Evolutionary conservation across 2,797 vertebrate species (phyloP), one percentile per base, ranked within the genome.

Genomic region (Enteromius unitaeniatus): DNA sequence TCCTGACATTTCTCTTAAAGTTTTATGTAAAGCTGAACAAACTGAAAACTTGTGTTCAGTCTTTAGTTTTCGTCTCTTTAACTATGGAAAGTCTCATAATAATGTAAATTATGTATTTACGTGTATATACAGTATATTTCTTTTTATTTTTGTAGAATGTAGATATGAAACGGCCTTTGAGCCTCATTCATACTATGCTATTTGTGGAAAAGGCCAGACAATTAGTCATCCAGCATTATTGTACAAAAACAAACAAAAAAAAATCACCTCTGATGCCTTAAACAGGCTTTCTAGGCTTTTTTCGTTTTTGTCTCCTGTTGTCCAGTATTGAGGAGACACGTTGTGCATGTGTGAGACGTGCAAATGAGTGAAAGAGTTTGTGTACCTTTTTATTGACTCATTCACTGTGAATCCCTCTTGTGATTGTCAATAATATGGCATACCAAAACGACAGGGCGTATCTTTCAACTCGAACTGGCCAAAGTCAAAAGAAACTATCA

Each of bases 201-300:
- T 88, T 85, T 87, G 68, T 86, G 70, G 77, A 87, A 90, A 86
- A 87, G 89, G 87, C 89, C 90, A 87, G 90, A 89, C 87, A 85
- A 80, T 89, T 73, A 89, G 86, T 86, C 86, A 81, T 88, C 90
- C 88, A 92, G 91, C 90, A 86, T 91, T 82, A 88, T 91, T 88
- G 92, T 86, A 87, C 55, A 90, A 91, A 92, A 67, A 74, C 17
- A 31, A 73, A 68, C 4, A 91, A 65, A 86, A 92, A 93, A 92
- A 93, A 89, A 77, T 81, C 92, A 95, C 94, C 94, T 92, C 87
- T 90, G 92, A 94, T 95, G 95, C 95, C 95, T 96, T 95, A 96
- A 65, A 90, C 73, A 65, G 85, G 92, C 92, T 88, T 91, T 65
- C 84, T 89, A 86, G 90, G 91, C 90, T 90, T 88, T 79, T 83